phyloP scores from a whole-genome alignment of 2,797 vertebrate species.

The Mus caroli region DNA sequence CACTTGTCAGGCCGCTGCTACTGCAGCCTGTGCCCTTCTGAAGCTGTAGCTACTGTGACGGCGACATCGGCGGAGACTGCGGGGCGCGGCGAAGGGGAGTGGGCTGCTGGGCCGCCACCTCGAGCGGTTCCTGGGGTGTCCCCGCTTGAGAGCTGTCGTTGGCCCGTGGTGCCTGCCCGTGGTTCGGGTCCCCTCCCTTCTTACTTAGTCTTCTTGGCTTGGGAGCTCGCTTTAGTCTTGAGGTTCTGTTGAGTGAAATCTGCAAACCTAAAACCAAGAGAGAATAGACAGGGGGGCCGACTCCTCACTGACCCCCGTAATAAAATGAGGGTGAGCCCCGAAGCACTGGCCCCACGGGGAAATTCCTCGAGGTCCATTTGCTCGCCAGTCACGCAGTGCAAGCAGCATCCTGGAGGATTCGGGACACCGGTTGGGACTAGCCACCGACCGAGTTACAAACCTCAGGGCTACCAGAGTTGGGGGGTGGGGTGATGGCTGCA shows the following conservation, averaged over 20 bases:
- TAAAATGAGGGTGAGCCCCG: background rate
- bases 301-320: background rate
- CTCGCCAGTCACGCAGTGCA: background rate
- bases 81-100: no score
- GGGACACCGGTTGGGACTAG: rapidly evolving
- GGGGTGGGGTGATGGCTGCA: rapidly evolving
- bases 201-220: background rate
- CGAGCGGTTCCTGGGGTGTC: background rate
- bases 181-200: background rate
- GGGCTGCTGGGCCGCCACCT: background rate
- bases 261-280: background rate
- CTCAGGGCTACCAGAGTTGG: background rate
- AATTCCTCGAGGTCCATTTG: no score
- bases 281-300: background rate
- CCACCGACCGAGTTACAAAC: background rate
- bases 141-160: background rate
- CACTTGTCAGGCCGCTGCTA: slow-evolving; percentile 94
- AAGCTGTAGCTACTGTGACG: slow-evolving; percentile 76
- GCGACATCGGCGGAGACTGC: background rate
- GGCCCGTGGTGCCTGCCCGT: no score
- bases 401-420: rapidly evolving
- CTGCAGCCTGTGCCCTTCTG: slow-evolving; percentile 89
- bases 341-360: background rate
- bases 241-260: background rate
- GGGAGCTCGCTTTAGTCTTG: background rate